Evolutionary conservation across 2,797 vertebrate species (phyloP).

Genomic region (Pitangus sulphuratus): DNA sequence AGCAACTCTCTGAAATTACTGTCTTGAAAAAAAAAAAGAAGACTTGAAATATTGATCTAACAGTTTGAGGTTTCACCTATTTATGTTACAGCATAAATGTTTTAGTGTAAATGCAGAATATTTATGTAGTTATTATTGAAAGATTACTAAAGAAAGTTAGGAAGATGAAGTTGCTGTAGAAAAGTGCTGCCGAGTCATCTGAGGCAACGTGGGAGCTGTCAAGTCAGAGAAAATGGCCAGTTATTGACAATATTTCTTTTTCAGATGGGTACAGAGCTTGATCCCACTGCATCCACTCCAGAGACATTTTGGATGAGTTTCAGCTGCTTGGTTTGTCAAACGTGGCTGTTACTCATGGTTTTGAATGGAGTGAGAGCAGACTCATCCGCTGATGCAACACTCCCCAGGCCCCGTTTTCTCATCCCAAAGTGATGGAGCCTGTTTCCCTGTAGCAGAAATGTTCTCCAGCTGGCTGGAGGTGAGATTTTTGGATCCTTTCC

Average conservation of each 20-base stretch:
- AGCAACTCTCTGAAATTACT: background rate
- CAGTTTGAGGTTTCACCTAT: background rate
- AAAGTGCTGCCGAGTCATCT: background rate
- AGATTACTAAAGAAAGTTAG: background rate
- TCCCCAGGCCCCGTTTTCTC: accelerated
- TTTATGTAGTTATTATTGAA: background rate
- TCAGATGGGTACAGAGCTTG: background rate
- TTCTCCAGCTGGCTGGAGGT: background rate
- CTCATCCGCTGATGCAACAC: accelerated
- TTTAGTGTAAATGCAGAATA: background rate
- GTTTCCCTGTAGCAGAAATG: background rate
- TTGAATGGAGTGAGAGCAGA: background rate
- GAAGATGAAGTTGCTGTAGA: background rate
- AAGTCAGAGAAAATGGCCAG: background rate
- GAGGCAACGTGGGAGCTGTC: background rate
- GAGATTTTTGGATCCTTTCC: background rate
- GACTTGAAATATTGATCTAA: background rate
- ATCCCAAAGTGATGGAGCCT: accelerated
- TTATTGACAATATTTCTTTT: background rate
- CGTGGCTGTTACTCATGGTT: background rate
- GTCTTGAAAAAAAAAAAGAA: background rate
- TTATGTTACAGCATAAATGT: background rate
- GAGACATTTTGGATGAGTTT: background rate
- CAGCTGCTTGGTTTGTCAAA: background rate
- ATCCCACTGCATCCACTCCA: background rate